Evolutionary conservation across 2,797 vertebrate species (phyloP).

Genomic region (Neosilurus hyrtlii): DNA sequence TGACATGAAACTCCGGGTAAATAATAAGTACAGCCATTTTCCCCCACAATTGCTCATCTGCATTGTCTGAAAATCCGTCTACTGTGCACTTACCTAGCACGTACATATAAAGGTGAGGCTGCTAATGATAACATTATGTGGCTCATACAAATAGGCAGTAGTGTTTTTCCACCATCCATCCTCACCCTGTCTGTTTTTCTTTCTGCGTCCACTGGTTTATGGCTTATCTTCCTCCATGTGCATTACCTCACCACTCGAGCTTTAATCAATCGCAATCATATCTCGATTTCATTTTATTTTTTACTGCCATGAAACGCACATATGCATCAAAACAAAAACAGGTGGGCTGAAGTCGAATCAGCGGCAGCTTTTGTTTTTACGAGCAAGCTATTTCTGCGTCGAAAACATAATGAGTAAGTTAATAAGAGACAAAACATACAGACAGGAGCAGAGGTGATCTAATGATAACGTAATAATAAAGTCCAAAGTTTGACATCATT

Average conservation of each 20-base stretch:
- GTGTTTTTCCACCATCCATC: conserved; percentile 45
- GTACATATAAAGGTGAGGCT: conserved; percentile 18
- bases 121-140: conserved; percentile 26
- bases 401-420: not conserved
- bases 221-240: conserved; percentile 19
- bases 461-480: conserved; percentile 7
- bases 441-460: conserved; percentile 1
- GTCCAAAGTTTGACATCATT: not conserved
- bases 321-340: conserved; percentile 38
- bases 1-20: conserved; percentile 22
- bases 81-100: conserved; percentile 1
- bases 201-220: conserved; percentile 30
- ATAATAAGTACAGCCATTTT: conserved; percentile 29
- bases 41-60: not conserved
- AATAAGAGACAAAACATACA: not conserved
- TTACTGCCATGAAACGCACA: conserved; percentile 26
- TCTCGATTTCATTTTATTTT: conserved; percentile 28
- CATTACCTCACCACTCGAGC: conserved; percentile 26
- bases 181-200: conserved; percentile 37
- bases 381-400: not conserved
- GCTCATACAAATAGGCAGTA: conserved; percentile 44
- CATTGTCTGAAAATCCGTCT: conserved; percentile 21
- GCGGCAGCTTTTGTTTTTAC: not conserved
- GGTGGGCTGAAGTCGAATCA: conserved; percentile 7
- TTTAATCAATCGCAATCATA: conserved; percentile 5